Percentiles rank a stretch among this genome's conserved stretches.
Evolutionary conservation across 2,797 vertebrate genomes (phyloP).

Genomic region (Paramormyrops hopkinsi): DNA sequence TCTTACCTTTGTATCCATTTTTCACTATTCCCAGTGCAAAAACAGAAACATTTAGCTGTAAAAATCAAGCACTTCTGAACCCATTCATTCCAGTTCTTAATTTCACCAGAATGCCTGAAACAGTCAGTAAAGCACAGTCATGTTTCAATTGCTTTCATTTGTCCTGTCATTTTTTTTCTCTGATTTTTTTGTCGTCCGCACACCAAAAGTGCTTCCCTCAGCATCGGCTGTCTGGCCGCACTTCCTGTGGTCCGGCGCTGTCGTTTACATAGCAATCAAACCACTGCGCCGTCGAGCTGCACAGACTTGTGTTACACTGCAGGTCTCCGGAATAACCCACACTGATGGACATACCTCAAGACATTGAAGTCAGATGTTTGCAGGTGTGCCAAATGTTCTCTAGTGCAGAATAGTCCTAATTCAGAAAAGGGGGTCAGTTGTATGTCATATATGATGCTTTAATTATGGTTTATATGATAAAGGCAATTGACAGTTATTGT

Average conservation of each 20-base stretch:
- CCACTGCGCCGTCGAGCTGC: conserved; percentile 58
- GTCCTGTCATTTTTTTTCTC: conserved; percentile 61
- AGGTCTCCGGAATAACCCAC: conserved; percentile 75
- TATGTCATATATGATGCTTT: not conserved
- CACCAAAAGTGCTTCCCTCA: conserved; percentile 72
- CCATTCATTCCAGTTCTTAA: not conserved
- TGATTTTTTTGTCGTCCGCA: conserved; percentile 49
- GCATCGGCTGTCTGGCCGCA: conserved; percentile 74
- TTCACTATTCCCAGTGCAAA: not conserved
- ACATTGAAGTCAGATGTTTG: conserved; percentile 71
- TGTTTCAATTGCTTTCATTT: conserved; percentile 61
- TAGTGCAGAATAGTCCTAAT: conserved; percentile 33
- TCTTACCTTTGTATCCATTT: not conserved
- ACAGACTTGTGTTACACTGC: conserved; percentile 70
- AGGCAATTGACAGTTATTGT: conserved; percentile 58
- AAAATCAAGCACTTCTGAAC: not conserved
- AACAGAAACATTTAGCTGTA: not conserved
- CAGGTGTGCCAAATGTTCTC: conserved; percentile 47
- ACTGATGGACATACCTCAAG: conserved; percentile 72
- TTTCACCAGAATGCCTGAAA: not conserved
- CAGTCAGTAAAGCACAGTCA: conserved; percentile 41
- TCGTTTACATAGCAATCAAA: conserved; percentile 69
- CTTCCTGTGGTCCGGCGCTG: conserved; percentile 80
- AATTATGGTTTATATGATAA: not conserved
- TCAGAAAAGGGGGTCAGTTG: conserved; percentile 19